Conservation (phyloP, 1,140 invertebrate species). For the Bombyx mandarina region DNA sequence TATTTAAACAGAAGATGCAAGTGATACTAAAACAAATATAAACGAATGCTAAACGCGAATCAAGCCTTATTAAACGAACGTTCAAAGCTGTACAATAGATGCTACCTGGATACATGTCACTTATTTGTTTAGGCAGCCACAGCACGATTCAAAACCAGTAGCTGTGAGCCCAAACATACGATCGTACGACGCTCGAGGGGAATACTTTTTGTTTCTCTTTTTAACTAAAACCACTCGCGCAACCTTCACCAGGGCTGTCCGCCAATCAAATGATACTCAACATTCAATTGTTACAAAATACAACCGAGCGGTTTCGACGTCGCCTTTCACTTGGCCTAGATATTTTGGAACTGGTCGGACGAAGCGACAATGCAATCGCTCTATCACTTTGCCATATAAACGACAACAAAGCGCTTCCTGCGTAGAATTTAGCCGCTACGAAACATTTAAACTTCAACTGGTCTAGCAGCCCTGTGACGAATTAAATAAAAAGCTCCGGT, state of each 20-base stretch:
- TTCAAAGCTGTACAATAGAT: slow-evolving; percentile 46
- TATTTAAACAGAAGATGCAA: no score
- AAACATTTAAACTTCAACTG: not conserved
- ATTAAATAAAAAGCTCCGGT: slow-evolving; percentile 44
- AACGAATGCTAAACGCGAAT: slow-evolving; percentile 16
- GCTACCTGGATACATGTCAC: slow-evolving; percentile 58
- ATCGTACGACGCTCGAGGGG: slow-evolving; percentile 27
- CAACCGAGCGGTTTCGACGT: slow-evolving; percentile 39
- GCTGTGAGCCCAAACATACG: slow-evolving; percentile 42
- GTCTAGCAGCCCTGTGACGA: slow-evolving; percentile 39
- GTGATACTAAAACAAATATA: not conserved
- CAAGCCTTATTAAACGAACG: slow-evolving; percentile 65
- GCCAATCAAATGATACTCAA: not conserved
- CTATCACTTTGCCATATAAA: slow-evolving; percentile 26
- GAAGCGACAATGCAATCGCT: slow-evolving; percentile 39
- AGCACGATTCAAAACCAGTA: slow-evolving; percentile 60
- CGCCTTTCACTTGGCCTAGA: slow-evolving; percentile 67
- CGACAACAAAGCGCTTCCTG: slow-evolving; percentile 24
- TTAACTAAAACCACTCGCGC: slow-evolving; percentile 51
- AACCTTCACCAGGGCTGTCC: slow-evolving; percentile 40
- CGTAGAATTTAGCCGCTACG: slow-evolving; percentile 10
- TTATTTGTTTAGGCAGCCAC: slow-evolving; percentile 62
- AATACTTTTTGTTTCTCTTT: slow-evolving; percentile 59
- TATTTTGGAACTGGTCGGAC: slow-evolving; percentile 64
- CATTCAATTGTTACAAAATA: slow-evolving; percentile 11